Conservation (phyloP, 1,140 invertebrate genomes). For the Bacillus rossius region DNA sequence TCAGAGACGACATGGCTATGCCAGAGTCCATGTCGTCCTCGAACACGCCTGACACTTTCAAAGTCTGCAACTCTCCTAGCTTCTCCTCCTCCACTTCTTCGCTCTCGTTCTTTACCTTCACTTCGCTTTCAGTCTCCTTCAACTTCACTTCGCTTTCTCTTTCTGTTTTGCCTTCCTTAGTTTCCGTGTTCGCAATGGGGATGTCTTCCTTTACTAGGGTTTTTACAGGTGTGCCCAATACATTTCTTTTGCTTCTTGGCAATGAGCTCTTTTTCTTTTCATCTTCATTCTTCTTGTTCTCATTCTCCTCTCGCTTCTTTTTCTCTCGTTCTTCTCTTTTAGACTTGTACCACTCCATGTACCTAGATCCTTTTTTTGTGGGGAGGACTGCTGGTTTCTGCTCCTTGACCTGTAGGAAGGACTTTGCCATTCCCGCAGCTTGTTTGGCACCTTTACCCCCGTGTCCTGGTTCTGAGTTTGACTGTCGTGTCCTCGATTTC, state of each 20-base stretch:
- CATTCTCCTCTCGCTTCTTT: slow-evolving; percentile 14
- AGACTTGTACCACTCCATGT: slow-evolving; percentile 51
- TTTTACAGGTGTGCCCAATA: no score
- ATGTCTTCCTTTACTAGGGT: no score
- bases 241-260: not conserved
- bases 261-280: slow-evolving; percentile 18
- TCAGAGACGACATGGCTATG: slow-evolving; percentile 58
- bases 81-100: not conserved
- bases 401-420: no score
- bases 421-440: no score
- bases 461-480: no score
- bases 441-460: no score
- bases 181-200: not conserved
- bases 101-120: not conserved
- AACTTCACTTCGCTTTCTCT: not conserved
- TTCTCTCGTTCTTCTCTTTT: slow-evolving; percentile 31
- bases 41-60: not conserved
- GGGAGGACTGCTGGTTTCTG: no score
- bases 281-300: slow-evolving; percentile 24
- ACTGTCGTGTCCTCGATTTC: no score
- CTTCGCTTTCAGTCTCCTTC: not conserved
- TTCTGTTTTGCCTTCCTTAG: not conserved
- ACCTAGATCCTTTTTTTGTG: slow-evolving; percentile 33
- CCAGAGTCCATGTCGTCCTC: slow-evolving; percentile 69
- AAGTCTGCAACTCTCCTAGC: not conserved